Percentiles rank a stretch among this genome's conserved stretches.
Conservation (phyloP, 2,888 invertebrate genomes). For the Eristalinus aeneus region DNA sequence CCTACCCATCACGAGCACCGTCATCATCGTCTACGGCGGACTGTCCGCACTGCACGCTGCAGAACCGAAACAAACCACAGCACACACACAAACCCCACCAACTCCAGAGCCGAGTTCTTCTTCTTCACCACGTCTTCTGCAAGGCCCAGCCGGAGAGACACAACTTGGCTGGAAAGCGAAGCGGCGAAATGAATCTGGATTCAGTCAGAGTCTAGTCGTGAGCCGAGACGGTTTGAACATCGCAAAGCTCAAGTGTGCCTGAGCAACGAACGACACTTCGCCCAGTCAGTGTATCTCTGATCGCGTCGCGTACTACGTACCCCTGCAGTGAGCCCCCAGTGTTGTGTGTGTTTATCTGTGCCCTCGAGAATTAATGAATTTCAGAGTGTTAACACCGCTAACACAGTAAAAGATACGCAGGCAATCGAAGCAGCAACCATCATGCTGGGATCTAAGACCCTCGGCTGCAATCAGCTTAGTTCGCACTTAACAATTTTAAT, state of each 20-base stretch:
- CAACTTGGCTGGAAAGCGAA: slow-evolving; percentile 25
- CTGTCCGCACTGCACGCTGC: slow-evolving; percentile 18
- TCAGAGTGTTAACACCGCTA: slow-evolving; percentile 62
- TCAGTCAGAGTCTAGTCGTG: slow-evolving; percentile 69
- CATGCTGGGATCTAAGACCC: slow-evolving; percentile 55
- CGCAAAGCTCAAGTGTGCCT: slow-evolving; percentile 26
- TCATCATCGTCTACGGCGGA: slow-evolving; percentile 22
- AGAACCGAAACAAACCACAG: background rate
- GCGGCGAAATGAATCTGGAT: slow-evolving; percentile 43
- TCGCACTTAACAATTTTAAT: slow-evolving; percentile 64
- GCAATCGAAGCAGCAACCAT: slow-evolving; percentile 47
- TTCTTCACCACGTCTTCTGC: background rate
- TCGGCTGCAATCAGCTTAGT: slow-evolving; percentile 56
- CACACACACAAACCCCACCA: slow-evolving; percentile 9
- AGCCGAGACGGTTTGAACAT: slow-evolving; percentile 61
- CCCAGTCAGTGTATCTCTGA: slow-evolving; percentile 30
- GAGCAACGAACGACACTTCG: slow-evolving; percentile 13
- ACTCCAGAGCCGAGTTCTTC: slow-evolving; percentile 18
- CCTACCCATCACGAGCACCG: slow-evolving; percentile 50
- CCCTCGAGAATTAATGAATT: slow-evolving; percentile 59
- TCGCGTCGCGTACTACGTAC: slow-evolving; percentile 36
- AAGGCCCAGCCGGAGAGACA: background rate
- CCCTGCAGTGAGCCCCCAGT: slow-evolving; percentile 10
- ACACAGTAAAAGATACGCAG: slow-evolving; percentile 49
- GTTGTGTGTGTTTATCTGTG: slow-evolving; percentile 22